phyloP scores from a whole-genome alignment of 2,888 invertebrate species.

The Tortricodes alternella region DNA sequence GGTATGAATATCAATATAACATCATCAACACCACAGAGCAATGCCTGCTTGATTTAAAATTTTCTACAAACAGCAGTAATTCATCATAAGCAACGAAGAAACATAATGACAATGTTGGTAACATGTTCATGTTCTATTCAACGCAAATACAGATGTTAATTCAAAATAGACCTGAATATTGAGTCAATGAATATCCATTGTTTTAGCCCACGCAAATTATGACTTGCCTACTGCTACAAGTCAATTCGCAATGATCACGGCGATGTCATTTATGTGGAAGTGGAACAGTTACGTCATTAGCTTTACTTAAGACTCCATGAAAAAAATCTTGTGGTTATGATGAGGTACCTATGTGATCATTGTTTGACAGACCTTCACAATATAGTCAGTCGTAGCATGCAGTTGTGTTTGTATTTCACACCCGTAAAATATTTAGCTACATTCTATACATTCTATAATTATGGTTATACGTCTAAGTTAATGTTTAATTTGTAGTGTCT shows the following conservation, averaged over 20 bases:
- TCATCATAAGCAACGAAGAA: constrained; percentile 9
- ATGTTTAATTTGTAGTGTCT: neutral
- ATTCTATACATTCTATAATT: neutral
- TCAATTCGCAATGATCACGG: neutral
- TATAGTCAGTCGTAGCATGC: neutral
- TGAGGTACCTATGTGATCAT: neutral
- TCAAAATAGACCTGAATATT: constrained; percentile 24
- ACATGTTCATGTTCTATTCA: constrained; percentile 27
- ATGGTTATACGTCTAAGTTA: neutral
- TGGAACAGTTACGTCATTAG: neutral
- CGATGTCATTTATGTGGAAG: neutral
- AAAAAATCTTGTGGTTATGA: neutral
- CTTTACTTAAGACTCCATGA: neutral
- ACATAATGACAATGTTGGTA: constrained; percentile 16
- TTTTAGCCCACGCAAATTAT: constrained; percentile 21
- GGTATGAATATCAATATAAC: neutral
- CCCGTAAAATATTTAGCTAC: neutral
- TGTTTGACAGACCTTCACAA: neutral
- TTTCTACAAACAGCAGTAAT: constrained; percentile 14
- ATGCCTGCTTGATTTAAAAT: neutral
- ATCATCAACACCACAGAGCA: too few species aligned
- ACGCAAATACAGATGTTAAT: constrained; percentile 28
- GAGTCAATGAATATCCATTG: constrained; percentile 28
- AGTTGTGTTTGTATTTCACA: constrained; percentile 4
- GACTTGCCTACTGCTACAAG: constrained; percentile 7